Conservation (phyloP, 2,888 invertebrate species). For the Andricus quercusramuli region DNA sequence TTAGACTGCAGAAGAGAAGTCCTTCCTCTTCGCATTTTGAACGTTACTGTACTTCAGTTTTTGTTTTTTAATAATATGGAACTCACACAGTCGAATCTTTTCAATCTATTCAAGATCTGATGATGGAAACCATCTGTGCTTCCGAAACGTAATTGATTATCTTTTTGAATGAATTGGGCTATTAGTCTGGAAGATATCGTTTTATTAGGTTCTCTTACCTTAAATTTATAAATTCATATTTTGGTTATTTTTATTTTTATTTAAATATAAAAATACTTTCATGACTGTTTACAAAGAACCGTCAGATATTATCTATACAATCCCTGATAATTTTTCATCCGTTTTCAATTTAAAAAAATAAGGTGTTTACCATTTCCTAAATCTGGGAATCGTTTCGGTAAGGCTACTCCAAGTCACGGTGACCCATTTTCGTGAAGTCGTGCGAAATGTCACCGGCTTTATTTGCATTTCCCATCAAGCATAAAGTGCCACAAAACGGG, state of each 20-base stretch:
- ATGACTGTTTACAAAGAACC: neutral
- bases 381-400: conserved; percentile 20
- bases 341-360: conserved; percentile 15
- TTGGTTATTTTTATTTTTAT: neutral
- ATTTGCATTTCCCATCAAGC: conserved; percentile 38
- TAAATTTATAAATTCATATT: neutral
- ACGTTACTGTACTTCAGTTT: too few species aligned
- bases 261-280: neutral
- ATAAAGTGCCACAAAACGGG: conserved; percentile 26
- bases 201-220: too few species aligned
- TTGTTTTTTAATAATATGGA: too few species aligned
- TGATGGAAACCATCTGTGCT: too few species aligned
- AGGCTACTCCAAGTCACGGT: conserved; percentile 23
- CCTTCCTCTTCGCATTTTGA: too few species aligned
- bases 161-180: too few species aligned
- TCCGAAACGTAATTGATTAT: too few species aligned
- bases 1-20: too few species aligned
- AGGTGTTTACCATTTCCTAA: neutral
- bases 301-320: neutral
- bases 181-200: too few species aligned
- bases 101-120: too few species aligned
- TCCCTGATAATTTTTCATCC: conserved; percentile 20
- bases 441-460: conserved; percentile 41
- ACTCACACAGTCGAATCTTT: too few species aligned
- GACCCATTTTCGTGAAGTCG: conserved; percentile 44